Evolutionary conservation across 2,888 invertebrate species (phyloP).

Genomic region (Acleris holmiana): DNA sequence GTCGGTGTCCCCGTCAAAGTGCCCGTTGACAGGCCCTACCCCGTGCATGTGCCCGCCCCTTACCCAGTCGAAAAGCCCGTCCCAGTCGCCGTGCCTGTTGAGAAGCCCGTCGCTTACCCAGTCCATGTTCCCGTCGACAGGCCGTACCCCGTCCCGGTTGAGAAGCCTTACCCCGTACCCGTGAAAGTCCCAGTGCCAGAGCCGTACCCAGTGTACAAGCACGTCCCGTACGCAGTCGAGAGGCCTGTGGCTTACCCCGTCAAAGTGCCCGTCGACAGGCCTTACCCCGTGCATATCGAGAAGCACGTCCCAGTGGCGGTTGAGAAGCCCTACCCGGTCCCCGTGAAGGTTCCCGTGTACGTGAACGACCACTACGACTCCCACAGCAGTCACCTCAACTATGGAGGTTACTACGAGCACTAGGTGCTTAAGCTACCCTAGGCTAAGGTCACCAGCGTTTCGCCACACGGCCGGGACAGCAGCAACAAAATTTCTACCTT

Average conservation of each 20-base stretch:
- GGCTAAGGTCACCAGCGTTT: constrained; percentile 58
- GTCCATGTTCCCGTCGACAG: constrained; percentile 87
- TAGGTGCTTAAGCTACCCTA: constrained; percentile 66
- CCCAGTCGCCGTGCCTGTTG: constrained; percentile 85
- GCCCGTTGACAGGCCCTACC: constrained; percentile 88
- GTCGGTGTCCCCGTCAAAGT: constrained; percentile 88
- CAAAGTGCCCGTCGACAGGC: constrained; percentile 87
- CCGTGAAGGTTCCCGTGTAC: constrained; percentile 80
- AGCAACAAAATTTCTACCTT: constrained; percentile 69
- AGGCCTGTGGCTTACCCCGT: constrained; percentile 86
- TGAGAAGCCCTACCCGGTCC: constrained; percentile 84
- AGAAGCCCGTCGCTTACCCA: constrained; percentile 86
- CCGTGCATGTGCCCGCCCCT: constrained; percentile 87
- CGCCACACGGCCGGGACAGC: constrained; percentile 78
- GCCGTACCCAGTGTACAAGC: constrained; percentile 87
- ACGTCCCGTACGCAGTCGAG: constrained; percentile 85
- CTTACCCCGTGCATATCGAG: constrained; percentile 85
- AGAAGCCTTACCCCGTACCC: constrained; percentile 80
- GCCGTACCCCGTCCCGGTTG: constrained; percentile 83
- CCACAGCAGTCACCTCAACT: constrained; percentile 49
- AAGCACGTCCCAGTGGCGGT: constrained; percentile 75
- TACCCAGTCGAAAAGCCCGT: constrained; percentile 86
- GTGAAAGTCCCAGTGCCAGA: constrained; percentile 85
- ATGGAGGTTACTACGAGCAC: constrained; percentile 69
- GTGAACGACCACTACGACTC: constrained; percentile 53